Evolutionary conservation across 2,888 invertebrate species (phyloP), one percentile per base, ranked within the genome.

Genomic region (Melinopterus prodromus): DNA sequence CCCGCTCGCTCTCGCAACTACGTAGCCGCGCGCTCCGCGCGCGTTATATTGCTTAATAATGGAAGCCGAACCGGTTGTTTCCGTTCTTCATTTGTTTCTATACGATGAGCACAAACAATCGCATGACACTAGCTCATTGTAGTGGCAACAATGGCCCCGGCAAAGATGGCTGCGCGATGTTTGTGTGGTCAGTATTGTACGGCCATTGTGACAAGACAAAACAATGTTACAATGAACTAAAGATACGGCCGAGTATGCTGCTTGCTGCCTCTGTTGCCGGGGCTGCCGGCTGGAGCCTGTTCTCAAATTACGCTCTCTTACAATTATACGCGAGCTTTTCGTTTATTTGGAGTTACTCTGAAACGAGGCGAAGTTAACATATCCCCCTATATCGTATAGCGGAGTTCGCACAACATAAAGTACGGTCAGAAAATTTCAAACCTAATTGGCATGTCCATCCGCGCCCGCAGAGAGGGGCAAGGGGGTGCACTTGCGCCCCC

Each of bases 61-160:
- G 84, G 86, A 84, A 86, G 86, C 85, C 86, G 86, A 87, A 87
- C 86, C 86, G 86, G 85, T 86, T 86, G 87, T 87, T 87, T 87
- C 87, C 87, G 87, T 87, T 87, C 87, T 87, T 87, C 87, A 86
- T 87, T 86, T 86, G 86, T 87, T 86, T 87, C 86, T 87, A 84
- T 86, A 85, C 86, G 87, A 87, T 87, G 87, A 86, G 85, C 86
- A 85, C 87, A 86, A 87, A 87, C 87, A 87, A 87, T 87, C 85
- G 85, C 87, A 86, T 85, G 86, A 87, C 86, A 87, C 86, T 85
- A 85, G 85, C 86, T 85, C 86, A 87, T 87, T 87, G 87, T 87
- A 84, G 84, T 84, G 83, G 83, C 86, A 87, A 87, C 87, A 87
- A 87, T 86, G 85, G 84, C 82, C 53, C 83, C 83, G 81, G 85